Percentiles rank a stretch among this genome's conserved stretches.
Conservation (phyloP, 2,888 invertebrate genomes). For the Mimachlamys varia region DNA sequence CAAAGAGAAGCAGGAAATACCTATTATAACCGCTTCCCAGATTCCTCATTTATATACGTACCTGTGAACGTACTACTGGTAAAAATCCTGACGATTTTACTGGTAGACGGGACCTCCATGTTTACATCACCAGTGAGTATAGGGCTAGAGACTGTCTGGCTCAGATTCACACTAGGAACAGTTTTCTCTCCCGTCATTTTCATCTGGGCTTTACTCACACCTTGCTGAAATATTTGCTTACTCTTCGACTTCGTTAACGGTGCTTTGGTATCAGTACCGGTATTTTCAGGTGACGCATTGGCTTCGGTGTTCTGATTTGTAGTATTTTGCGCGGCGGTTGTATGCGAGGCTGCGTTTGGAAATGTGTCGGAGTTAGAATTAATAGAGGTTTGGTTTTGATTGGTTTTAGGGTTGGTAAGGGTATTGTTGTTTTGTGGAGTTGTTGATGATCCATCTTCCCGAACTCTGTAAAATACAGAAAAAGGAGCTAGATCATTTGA, state of each 20-base stretch:
- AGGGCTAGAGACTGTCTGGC: not conserved
- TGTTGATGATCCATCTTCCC: not conserved
- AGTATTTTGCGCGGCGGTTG: not conserved
- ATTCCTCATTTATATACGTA: conserved; percentile 52
- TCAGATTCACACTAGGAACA: not conserved
- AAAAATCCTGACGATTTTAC: conserved; percentile 74
- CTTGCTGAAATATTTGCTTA: not conserved
- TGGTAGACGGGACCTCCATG: conserved; percentile 63
- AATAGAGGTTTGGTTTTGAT: not conserved
- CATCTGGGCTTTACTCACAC: not conserved
- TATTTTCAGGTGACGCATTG: not conserved
- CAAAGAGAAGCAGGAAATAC: too few species aligned
- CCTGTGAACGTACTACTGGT: conserved; percentile 77
- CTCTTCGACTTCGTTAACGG: not conserved
- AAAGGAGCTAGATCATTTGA: too few species aligned
- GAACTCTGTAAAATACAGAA: not conserved
- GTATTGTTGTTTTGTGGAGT: not conserved
- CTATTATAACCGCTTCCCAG: too few species aligned
- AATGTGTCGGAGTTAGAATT: not conserved
- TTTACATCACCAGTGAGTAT: conserved; percentile 58
- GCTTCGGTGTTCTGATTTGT: not conserved
- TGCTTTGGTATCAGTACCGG: not conserved
- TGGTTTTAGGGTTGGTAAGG: not conserved
- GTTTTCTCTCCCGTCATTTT: not conserved
- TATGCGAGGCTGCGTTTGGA: not conserved